Evolutionary conservation across 2,113 vertebrate genomes (phyloP).

Genomic region (Apteryx owenii): DNA sequence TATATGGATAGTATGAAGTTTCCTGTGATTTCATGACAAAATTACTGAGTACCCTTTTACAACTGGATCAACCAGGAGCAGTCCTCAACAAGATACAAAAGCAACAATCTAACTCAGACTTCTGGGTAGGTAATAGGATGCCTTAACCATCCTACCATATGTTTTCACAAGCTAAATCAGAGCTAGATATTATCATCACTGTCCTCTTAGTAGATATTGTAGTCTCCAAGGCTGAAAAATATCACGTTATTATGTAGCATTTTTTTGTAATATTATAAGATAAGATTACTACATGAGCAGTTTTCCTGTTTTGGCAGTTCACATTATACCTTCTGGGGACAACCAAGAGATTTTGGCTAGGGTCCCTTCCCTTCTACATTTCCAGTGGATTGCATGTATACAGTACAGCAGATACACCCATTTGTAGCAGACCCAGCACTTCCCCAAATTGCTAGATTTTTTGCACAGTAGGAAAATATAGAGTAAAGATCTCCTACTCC

Average conservation of each 20-base stretch:
- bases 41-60: not conserved
- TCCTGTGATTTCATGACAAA: not conserved
- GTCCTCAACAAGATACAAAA: not conserved
- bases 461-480: not conserved
- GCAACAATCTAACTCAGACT: not conserved
- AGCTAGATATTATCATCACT: not conserved
- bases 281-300: not conserved
- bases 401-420: not conserved
- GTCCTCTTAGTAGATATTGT: not conserved
- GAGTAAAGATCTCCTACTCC: not conserved
- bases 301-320: not conserved
- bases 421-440: rapidly evolving
- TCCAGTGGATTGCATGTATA: too few relatives aligned
- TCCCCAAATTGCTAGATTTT: not conserved
- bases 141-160: not conserved
- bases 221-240: not conserved
- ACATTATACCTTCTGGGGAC: not conserved
- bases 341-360: not conserved
- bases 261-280: not conserved
- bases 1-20: not conserved
- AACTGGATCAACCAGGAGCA: not conserved
- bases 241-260: not conserved
- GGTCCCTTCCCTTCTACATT: not conserved
- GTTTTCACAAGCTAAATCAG: not conserved
- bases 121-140: not conserved